These are phyloP conservation scores for Vanessa tameamea DNA, from an alignment of 1,140 invertebrate genomes.

Conservation along the genomic window DNA sequence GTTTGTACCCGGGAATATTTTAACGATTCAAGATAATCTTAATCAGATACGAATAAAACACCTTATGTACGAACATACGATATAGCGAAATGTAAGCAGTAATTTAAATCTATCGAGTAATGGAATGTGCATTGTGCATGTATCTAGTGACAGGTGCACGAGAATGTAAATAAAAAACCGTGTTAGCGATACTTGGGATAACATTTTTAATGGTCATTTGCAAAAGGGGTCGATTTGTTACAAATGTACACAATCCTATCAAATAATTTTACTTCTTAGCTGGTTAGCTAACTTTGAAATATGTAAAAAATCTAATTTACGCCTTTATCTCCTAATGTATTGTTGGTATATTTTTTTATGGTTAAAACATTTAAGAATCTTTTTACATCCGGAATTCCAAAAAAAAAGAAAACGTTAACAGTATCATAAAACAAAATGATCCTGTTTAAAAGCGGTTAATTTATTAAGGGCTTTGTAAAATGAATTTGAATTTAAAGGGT, in stretches of 20 bases:
- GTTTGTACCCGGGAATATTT: not conserved
- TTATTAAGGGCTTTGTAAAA: not conserved
- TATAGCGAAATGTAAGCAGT: not conserved
- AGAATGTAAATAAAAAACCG: conserved; percentile 11
- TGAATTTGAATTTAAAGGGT: conserved; percentile 10
- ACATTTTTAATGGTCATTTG: not conserved
- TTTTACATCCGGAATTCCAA: too few relatives aligned
- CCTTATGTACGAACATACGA: not conserved
- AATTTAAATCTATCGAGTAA: conserved; percentile 6
- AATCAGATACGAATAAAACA: not conserved
- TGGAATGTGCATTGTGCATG: conserved; percentile 2
- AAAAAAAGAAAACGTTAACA: too few relatives aligned
- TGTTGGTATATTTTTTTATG: too few relatives aligned
- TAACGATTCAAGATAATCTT: not conserved
- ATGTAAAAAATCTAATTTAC: too few relatives aligned
- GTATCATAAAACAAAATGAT: not conserved
- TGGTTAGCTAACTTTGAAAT: too few relatives aligned
- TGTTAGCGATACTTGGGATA: not conserved
- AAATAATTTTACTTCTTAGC: too few relatives aligned
- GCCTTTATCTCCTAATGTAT: too few relatives aligned
- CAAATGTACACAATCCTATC: too few relatives aligned
- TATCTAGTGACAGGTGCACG: conserved; percentile 5
- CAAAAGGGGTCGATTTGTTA: too few relatives aligned
- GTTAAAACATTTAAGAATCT: too few relatives aligned
- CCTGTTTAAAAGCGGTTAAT: not conserved